A percentile compares a stretch with the other conserved stretches of the same genome.
Evolutionary conservation across 2,888 invertebrate genomes (phyloP).

Genomic region (Gryllus longicercus): DNA sequence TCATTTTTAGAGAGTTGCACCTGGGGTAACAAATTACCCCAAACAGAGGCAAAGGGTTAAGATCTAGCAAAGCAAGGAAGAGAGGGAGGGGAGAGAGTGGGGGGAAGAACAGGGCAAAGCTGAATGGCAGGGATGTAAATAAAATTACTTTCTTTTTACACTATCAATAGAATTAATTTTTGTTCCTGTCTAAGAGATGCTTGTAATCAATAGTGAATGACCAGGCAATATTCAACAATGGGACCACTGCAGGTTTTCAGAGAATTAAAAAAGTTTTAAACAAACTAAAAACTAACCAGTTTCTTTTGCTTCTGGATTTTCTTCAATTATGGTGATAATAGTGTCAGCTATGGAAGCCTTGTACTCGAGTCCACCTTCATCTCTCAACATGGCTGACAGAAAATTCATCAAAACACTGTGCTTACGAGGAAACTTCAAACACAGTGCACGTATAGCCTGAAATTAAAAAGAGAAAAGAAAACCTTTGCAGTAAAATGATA

Average conservation of each 20-base stretch:
- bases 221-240: too few relatives aligned
- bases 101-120: too few relatives aligned
- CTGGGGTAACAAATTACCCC: too few relatives aligned
- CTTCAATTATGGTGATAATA: constrained; percentile 95
- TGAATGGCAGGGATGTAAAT: too few relatives aligned
- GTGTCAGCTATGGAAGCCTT: constrained; percentile 98
- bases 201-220: too few relatives aligned
- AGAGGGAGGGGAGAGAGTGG: too few relatives aligned
- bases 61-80: too few relatives aligned
- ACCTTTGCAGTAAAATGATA: neutral
- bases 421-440: constrained; percentile 94
- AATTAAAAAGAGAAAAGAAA: neutral
- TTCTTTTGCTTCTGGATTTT: constrained; percentile 96
- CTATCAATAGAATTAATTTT: too few relatives aligned
- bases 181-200: too few relatives aligned
- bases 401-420: constrained; percentile 95
- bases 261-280: neutral
- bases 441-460: constrained; percentile 64
- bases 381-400: constrained; percentile 92
- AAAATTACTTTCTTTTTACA: too few relatives aligned
- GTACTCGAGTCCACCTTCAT: constrained; percentile 95
- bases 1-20: too few relatives aligned
- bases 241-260: neutral
- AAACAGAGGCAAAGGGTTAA: too few relatives aligned
- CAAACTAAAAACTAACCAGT: constrained; percentile 56